Conservation (phyloP, 2,797 vertebrate genomes). For the Melanotaenia maccullochi region DNA sequence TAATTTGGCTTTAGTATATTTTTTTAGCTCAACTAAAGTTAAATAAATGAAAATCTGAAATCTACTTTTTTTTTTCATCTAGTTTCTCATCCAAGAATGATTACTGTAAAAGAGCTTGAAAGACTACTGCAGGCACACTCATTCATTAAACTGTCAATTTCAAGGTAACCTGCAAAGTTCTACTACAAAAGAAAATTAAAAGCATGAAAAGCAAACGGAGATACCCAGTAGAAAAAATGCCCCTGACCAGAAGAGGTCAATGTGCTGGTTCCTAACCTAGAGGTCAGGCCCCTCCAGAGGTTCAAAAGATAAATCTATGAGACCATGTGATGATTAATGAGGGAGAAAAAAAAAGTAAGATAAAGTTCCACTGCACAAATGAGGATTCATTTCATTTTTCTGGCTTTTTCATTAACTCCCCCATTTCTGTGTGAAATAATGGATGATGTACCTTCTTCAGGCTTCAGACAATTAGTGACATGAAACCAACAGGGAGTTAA, state of each 20-base stretch:
- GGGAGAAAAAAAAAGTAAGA: neutral
- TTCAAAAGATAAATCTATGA: neutral
- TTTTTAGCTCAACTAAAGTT: neutral
- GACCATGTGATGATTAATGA: slow-evolving; percentile 5
- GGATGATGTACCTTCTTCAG: neutral
- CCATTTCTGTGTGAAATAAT: slow-evolving; percentile 1
- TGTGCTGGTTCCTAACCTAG: neutral
- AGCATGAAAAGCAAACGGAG: neutral
- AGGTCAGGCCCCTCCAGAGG: neutral
- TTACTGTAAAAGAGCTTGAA: neutral
- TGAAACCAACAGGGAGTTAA: neutral
- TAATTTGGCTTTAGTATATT: neutral
- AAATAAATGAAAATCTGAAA: neutral
- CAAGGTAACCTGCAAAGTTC: neutral
- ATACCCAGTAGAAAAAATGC: neutral
- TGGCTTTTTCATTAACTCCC: neutral
- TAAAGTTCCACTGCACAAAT: neutral
- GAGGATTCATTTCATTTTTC: neutral
- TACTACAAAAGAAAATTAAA: neutral
- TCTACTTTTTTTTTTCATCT: neutral
- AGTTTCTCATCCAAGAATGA: neutral
- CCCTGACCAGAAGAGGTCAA: neutral
- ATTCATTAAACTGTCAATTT: neutral
- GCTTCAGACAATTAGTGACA: slow-evolving; percentile 6
- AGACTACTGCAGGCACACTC: neutral